Percentiles rank a stretch among this genome's conserved stretches.
These are phyloP conservation scores for Paradisaea rubra DNA, from an alignment of 2,113 vertebrate genomes.

Conservation along the genomic window DNA sequence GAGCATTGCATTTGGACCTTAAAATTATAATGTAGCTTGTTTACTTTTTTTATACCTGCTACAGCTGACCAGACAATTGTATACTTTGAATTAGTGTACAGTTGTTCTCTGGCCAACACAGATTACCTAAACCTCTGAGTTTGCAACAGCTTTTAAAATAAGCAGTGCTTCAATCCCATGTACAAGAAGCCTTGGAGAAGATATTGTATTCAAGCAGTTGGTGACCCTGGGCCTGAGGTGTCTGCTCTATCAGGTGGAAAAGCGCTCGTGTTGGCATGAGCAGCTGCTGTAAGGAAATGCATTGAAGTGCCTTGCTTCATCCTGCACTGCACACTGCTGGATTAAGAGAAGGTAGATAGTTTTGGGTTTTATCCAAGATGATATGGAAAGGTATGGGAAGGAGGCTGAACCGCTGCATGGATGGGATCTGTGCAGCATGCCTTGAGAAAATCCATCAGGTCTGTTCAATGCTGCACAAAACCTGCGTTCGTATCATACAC, in stretches of 20 bases:
- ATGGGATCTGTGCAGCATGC: fast-evolving
- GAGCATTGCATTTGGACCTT: neutral
- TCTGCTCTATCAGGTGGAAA: neutral
- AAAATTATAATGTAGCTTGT: neutral
- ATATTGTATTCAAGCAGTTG: neutral
- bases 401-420: fast-evolving
- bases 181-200: neutral
- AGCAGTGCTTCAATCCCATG: neutral
- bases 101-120: neutral
- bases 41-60: neutral
- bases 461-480: neutral
- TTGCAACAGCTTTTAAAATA: neutral
- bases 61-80: neutral
- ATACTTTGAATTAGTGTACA: neutral
- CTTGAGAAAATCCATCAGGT: neutral
- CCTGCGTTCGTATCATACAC: fast-evolving
- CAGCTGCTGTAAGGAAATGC: neutral
- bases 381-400: neutral
- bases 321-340: neutral
- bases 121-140: neutral
- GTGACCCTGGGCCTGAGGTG: neutral
- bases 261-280: neutral
- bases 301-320: neutral
- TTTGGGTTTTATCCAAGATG: neutral
- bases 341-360: neutral